Evolutionary conservation across 2,888 invertebrate genomes (phyloP), one percentile per base, ranked within the genome.

Genomic region (Tryphoninae sp.): DNA sequence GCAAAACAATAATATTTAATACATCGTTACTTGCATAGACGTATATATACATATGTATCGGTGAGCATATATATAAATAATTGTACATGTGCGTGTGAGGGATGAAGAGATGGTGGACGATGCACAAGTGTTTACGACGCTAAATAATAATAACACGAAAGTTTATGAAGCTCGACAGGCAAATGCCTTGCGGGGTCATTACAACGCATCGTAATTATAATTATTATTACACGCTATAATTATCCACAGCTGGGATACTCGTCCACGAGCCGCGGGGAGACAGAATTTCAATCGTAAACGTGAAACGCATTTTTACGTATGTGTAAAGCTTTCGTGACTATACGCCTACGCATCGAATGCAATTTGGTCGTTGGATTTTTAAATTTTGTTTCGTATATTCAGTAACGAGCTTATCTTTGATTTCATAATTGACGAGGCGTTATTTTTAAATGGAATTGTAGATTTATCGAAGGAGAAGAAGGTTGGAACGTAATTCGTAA

Each of bases 101-200:
- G 59, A 69, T 58, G 55, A 53, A 80, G 78, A 76, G 64, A 69
- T 61, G 45, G 51, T n/a, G 40, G 49, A 13, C 16, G 49, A 61
- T 67, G 65, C 78, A 78, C 86, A 88, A 86, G 87, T 89, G 88
- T 88, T 89, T 88, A 90, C 84, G 89, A 87, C 33, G 87, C 80
- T 84, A 88, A 88, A 88, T 88, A 89, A 90, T 86, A 86, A 45
- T 45, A 77, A 55, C 62, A 86, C 78, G 85, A 72, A 74, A 83
- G 77, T 90, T 90, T 90, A 88, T 87, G 88, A 83, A 87, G 86
- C 89, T 85, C 87, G 87, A 88, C 87, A 88, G 87, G 86, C 84
- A 84, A 87, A 84, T 81, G 81, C 86, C 82, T 84, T 86, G 82
- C 81, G 78, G 65, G 80, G 80, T 86, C 84, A 87, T 87, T 86